Percentiles rank a stretch among this genome's conserved stretches.
Evolutionary conservation across 2,797 vertebrate species (phyloP).

Genomic region (Myotis vivesi): DNA sequence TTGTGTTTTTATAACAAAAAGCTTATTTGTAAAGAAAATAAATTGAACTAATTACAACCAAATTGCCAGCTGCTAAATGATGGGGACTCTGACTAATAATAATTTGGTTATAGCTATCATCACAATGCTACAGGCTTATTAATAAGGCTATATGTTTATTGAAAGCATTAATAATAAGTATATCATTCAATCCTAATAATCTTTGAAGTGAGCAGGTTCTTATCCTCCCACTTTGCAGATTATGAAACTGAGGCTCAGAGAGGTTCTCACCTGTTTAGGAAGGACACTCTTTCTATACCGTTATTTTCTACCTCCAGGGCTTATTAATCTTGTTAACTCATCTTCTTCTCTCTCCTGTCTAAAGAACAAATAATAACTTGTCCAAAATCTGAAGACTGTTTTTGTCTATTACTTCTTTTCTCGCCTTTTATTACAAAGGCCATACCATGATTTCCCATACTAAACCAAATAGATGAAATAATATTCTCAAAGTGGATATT

Average conservation of each 20-base stretch:
- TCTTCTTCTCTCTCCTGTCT: background rate
- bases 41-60: background rate
- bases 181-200: background rate
- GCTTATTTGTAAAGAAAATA: background rate
- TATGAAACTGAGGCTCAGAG: background rate
- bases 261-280: background rate
- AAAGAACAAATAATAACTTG: constrained; percentile 4
- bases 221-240: background rate
- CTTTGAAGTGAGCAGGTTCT: background rate
- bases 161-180: background rate
- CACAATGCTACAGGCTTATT: background rate
- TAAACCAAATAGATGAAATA: background rate
- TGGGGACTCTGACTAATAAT: background rate
- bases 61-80: background rate
- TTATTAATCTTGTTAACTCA: background rate
- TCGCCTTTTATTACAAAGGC: background rate
- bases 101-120: background rate
- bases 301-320: background rate
- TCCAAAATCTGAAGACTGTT: background rate
- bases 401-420: background rate
- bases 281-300: background rate
- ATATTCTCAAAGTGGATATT: background rate
- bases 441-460: background rate
- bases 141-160: background rate
- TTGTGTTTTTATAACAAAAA: background rate